These are phyloP conservation scores for Drosophila littoralis DNA, from an alignment of 1,140 invertebrate species.

Conservation along the genomic window DNA sequence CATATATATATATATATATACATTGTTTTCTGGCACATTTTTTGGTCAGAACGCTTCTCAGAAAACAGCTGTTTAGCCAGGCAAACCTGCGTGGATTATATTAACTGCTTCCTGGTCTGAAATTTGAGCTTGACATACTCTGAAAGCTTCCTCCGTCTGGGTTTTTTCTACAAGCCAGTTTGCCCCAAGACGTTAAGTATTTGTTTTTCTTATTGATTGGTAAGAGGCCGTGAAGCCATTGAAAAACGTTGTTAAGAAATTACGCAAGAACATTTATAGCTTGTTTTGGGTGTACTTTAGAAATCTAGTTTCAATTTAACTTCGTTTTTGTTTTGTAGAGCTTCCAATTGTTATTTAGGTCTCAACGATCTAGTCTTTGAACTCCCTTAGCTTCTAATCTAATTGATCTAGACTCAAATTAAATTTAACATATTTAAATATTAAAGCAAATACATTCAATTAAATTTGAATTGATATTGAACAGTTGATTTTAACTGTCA, in stretches of 20 bases:
- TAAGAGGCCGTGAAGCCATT: background rate
- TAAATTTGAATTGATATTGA: no score
- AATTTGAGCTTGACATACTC: constrained; percentile 7
- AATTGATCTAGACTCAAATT: no score
- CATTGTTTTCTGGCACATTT: constrained; percentile 4
- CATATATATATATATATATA: constrained; percentile 1
- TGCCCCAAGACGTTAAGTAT: background rate
- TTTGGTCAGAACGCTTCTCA: constrained; percentile 12
- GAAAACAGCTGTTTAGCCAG: constrained; percentile 1
- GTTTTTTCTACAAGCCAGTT: background rate
- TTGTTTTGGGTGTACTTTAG: background rate
- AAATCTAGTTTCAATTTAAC: background rate
- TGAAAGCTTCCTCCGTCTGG: background rate
- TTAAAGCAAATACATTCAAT: no score
- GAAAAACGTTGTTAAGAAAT: background rate
- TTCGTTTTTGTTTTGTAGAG: no score
- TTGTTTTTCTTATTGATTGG: background rate
- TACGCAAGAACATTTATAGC: background rate
- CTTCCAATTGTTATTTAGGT: no score
- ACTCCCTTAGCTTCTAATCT: no score
- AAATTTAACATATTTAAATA: no score
- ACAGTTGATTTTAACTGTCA: no score
- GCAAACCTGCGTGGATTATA: background rate
- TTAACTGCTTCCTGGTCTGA: constrained; percentile 16
- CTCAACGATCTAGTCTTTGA: no score